Evolutionary conservation across 2,797 vertebrate genomes (phyloP), one percentile per base, ranked within the genome.

Genomic region (Hirundo rustica): DNA sequence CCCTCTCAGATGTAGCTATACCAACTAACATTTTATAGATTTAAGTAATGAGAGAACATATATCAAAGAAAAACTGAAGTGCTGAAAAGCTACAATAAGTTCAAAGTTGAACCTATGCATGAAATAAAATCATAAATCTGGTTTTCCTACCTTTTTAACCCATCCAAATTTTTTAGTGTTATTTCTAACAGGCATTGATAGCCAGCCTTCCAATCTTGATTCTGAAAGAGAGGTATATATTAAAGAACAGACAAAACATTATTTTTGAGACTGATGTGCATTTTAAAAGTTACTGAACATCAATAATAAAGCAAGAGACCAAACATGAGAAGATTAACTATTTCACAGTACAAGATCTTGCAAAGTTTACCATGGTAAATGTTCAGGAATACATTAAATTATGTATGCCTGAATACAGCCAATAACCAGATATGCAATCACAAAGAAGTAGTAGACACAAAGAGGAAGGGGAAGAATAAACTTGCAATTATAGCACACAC

Each of bases 141-240:
- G 2, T 54, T 87, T 91, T 82, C 57, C 92, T 96, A 99, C 99
- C 98, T 99, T 99, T 97, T 98, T 99, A 96, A 98, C 98, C 99
- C 99, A 99, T 78, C 99, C 99, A 95, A 99, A 99, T 96, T 99
- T 99, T 97, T 99, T 99, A 71, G 99, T 99, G 97, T 99, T 99
- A 97, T 99, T 99, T 92, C 99, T 98, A 36, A 99, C 98, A 36
- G 99, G 99, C 74, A 99, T 97, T 3, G 99, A 99, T n/a, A 99
- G 98, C 99, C 99, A 99, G 14, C 99, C 99, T 97, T 99, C 99
- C 51, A 99, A 96, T 94, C 99, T 98, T 9, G 97, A 98, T 97
- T 99, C 99, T 99, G 91, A 81, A 85, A 94, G 34, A 29, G 23
- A 92, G 32, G 21, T 18, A 29, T 5, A 34, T 29, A 86, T 90